A percentile compares a stretch with the other conserved stretches of the same genome.
Conservation (phyloP, 1,140 invertebrate species). For the Calliopsis andreniformis region DNA sequence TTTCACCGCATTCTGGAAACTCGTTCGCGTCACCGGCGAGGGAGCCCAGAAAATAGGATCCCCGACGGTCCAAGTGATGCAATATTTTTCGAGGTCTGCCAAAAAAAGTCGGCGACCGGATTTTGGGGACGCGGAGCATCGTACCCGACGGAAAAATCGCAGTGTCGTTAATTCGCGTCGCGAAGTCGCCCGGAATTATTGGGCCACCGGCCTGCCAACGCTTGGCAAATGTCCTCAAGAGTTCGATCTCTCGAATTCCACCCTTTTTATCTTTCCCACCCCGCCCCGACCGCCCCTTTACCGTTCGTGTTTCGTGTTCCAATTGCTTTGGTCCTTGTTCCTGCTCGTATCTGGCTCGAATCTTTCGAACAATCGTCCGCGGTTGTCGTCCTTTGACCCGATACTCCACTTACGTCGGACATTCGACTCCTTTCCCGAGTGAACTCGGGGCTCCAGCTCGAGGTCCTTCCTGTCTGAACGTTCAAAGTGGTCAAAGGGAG, state of each 20-base stretch:
- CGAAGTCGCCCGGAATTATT: constrained; percentile 22
- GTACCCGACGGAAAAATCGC: neutral
- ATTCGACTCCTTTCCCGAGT: neutral
- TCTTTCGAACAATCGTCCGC: constrained; percentile 27
- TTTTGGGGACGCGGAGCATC: constrained; percentile 6
- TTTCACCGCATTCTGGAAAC: neutral
- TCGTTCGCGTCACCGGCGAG: neutral
- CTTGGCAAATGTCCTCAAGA: constrained; percentile 42
- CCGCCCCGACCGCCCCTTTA: neutral
- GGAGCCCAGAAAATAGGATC: neutral
- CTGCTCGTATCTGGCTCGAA: constrained; percentile 21
- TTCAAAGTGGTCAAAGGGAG: too few species aligned
- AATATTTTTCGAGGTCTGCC: neutral
- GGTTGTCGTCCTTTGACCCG: constrained; percentile 6
- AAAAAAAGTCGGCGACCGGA: neutral
- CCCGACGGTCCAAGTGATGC: neutral
- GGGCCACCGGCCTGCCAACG: neutral
- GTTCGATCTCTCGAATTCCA: constrained; percentile 20
- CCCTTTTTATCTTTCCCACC: neutral
- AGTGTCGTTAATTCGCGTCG: constrained; percentile 46
- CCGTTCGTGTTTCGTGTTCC: constrained; percentile 27
- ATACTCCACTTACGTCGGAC: constrained; percentile 6
- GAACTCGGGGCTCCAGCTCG: neutral
- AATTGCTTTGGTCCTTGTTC: constrained; percentile 21
- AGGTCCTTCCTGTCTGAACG: neutral